Conservation (phyloP, 1,140 invertebrate species). For the Cherax destructor region DNA sequence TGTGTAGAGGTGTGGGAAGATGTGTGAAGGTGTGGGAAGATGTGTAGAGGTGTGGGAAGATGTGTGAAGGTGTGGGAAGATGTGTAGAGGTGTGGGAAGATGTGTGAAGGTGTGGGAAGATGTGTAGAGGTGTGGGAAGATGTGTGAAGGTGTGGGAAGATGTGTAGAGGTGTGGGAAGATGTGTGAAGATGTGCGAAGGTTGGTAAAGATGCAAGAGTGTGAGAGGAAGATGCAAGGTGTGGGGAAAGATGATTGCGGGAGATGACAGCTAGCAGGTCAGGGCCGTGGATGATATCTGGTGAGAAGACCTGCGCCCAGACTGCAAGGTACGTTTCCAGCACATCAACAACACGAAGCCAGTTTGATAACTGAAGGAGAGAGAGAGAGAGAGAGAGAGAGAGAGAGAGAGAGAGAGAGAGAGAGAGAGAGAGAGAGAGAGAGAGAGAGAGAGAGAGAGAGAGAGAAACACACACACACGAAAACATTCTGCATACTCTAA, state of each 20-base stretch:
- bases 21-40: no score
- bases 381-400: background rate
- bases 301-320: background rate
- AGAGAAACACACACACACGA: background rate
- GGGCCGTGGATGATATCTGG: background rate
- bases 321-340: background rate
- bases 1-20: no score
- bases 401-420: background rate
- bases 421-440: background rate
- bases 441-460: conserved; percentile 11
- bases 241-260: background rate
- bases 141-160: no score
- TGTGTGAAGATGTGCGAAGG: background rate
- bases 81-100: no score
- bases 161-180: no score
- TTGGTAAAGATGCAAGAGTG: background rate
- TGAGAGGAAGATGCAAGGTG: background rate
- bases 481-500: no score
- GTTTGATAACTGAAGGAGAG: background rate
- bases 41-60: no score
- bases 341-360: no score
- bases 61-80: no score
- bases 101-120: no score
- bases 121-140: no score
- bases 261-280: background rate